phyloP scores from a whole-genome alignment of 2,888 invertebrate genomes.

The Scaptomyza flava region DNA sequence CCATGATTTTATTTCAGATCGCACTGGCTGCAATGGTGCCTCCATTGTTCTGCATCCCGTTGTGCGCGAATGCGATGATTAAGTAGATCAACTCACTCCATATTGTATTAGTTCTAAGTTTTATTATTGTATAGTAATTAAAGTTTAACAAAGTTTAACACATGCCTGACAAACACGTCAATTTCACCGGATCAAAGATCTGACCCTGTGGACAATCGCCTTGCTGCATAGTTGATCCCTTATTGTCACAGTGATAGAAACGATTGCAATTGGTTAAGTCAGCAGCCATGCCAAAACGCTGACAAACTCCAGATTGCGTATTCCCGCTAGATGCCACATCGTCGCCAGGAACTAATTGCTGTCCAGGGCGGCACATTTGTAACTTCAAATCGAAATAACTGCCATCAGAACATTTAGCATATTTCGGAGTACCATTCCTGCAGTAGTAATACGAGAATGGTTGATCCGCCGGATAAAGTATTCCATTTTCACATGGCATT shows the following conservation, averaged over 20 bases:
- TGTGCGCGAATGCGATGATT: conserved; percentile 84
- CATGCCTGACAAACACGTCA: conserved; percentile 39
- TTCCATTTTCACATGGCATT: conserved; percentile 13
- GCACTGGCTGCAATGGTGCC: conserved; percentile 87
- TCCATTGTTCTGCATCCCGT: conserved; percentile 87
- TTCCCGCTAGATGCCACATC: background rate
- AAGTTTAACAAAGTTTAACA: conserved; percentile 46
- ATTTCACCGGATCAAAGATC: conserved; percentile 35
- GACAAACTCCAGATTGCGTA: conserved; percentile 19
- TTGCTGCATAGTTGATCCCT: conserved; percentile 44
- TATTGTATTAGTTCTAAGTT: conserved; percentile 35
- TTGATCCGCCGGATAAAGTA: conserved; percentile 33
- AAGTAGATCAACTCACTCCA: conserved; percentile 4
- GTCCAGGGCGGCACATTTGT: conserved; percentile 43
- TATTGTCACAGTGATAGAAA: conserved; percentile 75
- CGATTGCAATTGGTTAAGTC: conserved; percentile 75
- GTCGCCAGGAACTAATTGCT: background rate
- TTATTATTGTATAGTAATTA: conserved; percentile 37
- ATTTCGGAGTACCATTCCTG: conserved; percentile 4
- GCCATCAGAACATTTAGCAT: conserved; percentile 44
- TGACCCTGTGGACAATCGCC: conserved; percentile 32
- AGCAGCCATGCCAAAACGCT: conserved; percentile 60
- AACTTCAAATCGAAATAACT: conserved; percentile 44
- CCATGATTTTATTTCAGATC: conserved; percentile 87
- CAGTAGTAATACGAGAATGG: conserved; percentile 32